Base-by-base conservation (phyloP, 2,888 invertebrate genomes). In the Nebria brevicollis region DNA sequence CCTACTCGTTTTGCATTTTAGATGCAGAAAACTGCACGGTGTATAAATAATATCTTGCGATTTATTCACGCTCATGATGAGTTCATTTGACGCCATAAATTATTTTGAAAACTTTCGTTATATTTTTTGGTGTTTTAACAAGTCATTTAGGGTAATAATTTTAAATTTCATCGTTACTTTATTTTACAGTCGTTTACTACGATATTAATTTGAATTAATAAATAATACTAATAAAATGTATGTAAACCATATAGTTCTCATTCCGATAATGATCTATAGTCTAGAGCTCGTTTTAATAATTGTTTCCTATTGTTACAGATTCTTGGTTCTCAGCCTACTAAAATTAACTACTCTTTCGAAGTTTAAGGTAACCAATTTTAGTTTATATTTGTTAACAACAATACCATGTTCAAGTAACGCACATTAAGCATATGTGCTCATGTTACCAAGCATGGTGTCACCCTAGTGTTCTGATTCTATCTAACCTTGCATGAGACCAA, bases 31-130 rank as follows among this genome's bases (percentile, higher is more conserved):
- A 68, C 20, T 26, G 68, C 26, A 68, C 13, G 68, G n/a, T 10
- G 26, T 68, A 78, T 78, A 78, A 78, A 42, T 73, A 20, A 78
- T 78, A 74, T 66, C 20, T 8, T 42, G 77, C 66, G 41, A 73
- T 78, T 78, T 78, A 74, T 78, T 73, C 54, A 54, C 8, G 65
- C 73, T 73, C 43, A 73, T 78, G 78, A 78, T 78, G 78, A 78
- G 73, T 78, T 78, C 74, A 78, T 78, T 78, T 78, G 25, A 73
- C 41, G 66, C 20, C 66, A 66, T 78, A 68, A 68, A 68, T 26
- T 25, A 20, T 13, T 54, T 13, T 8, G 54, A 13, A 54, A 54
- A 54, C 54, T 54, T 54, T 8, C 7, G 54, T 54, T 11, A 54
- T 54, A 54, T 54, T 54, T 54, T 54, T 54, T 11, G 7, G 54